phyloP scores from a whole-genome alignment of 37 sponge, comb jelly and placozoan genomes.

The Bolinopsis microptera region DNA sequence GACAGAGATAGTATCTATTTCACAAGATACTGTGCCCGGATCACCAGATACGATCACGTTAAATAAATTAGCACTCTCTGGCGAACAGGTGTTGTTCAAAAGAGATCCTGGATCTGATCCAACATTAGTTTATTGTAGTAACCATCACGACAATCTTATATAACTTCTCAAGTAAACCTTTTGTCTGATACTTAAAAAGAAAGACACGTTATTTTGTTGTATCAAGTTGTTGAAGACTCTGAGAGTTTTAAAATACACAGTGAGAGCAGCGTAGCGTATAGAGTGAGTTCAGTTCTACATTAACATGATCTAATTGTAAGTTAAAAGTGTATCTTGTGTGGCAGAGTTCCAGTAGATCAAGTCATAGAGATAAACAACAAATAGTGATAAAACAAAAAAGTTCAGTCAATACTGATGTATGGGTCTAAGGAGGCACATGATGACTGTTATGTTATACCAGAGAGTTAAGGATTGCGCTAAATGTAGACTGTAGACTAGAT shows the following conservation, averaged over 20 bases:
- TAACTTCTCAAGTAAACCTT: neutral
- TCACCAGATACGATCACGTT: neutral
- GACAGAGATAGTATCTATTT: neutral
- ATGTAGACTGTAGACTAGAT: too few species aligned
- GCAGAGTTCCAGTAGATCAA: too few species aligned
- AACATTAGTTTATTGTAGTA: neutral
- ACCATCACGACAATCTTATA: neutral
- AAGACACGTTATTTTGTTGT: neutral
- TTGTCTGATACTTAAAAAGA: neutral
- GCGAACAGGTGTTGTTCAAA: neutral
- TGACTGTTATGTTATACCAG: too few species aligned
- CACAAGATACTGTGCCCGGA: neutral
- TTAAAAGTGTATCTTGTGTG: too few species aligned
- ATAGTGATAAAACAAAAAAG: too few species aligned
- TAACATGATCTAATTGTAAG: too few species aligned
- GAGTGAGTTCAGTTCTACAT: too few species aligned
- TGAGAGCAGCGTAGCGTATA: neutral
- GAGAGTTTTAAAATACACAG: neutral
- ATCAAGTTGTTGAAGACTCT: neutral
- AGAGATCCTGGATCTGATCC: neutral
- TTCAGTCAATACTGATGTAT: too few species aligned
- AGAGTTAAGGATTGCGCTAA: too few species aligned
- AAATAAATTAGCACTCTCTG: neutral
- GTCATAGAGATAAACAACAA: too few species aligned
- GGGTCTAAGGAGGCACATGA: too few species aligned